A percentile compares a stretch with the other conserved stretches of the same genome.
These are phyloP conservation scores for Phortica magna DNA, from an alignment of 2,888 invertebrate species.

Conservation along the genomic window DNA sequence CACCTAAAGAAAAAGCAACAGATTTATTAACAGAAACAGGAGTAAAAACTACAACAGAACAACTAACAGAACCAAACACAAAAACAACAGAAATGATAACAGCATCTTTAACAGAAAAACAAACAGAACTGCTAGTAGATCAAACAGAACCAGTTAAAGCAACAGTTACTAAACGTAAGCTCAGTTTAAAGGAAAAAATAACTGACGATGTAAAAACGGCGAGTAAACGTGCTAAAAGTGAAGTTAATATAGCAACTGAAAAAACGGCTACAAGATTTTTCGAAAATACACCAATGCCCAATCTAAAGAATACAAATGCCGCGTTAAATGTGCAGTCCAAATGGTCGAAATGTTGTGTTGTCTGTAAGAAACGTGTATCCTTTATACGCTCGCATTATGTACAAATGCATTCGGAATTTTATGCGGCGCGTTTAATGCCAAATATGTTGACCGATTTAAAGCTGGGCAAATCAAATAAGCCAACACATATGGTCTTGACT, in stretches of 20 bases:
- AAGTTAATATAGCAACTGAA: not conserved
- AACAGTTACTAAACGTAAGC: constrained; percentile 36
- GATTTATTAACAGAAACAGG: no score
- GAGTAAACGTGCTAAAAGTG: constrained; percentile 33
- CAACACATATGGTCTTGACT: constrained; percentile 44
- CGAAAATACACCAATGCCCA: constrained; percentile 3
- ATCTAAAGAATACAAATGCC: constrained; percentile 57
- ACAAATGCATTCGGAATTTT: constrained; percentile 66
- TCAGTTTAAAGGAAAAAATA: no score
- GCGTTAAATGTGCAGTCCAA: constrained; percentile 70
- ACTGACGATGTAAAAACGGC: no score
- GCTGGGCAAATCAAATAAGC: constrained; percentile 43
- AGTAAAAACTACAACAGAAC: no score
- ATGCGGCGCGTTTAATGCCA: constrained; percentile 67
- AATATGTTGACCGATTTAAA: constrained; percentile 59
- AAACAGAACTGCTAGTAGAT: no score
- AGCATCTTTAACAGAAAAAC: no score
- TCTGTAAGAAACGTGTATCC: constrained; percentile 57
- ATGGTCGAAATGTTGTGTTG: constrained; percentile 58
- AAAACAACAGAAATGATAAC: no score
- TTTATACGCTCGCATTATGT: constrained; percentile 74
- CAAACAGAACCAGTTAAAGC: no score
- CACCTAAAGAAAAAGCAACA: no score
- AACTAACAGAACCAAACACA: no score
- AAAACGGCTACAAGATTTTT: not conserved